Conservation (phyloP, 1,140 invertebrate species). For the Apis florea region DNA sequence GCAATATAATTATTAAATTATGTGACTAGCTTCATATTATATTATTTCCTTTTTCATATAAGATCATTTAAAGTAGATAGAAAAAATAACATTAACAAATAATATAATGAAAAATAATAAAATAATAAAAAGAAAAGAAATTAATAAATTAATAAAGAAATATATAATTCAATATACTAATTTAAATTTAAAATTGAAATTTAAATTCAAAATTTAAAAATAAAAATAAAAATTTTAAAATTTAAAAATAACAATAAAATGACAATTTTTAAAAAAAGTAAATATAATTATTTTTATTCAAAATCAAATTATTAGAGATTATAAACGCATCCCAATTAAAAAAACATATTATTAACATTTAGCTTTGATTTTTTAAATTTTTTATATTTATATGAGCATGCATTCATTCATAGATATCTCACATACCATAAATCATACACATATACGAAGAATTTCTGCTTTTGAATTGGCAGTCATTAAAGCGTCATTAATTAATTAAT, state of each 20-base stretch:
- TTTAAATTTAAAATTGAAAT: too few species aligned
- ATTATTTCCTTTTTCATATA: not conserved
- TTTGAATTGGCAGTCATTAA: slow-evolving; percentile 55
- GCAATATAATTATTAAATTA: slow-evolving; percentile 41
- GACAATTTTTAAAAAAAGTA: not conserved
- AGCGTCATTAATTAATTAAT: slow-evolving; percentile 37
- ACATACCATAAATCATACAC: not conserved
- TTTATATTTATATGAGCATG: slow-evolving; percentile 3
- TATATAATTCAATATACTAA: too few species aligned
- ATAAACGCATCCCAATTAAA: slow-evolving; percentile 29
- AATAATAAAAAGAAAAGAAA: not conserved
- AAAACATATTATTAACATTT: slow-evolving; percentile 40
- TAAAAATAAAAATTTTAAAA: not conserved
- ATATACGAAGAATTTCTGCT: slow-evolving; percentile 41
- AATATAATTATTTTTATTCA: not conserved
- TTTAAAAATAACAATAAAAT: not conserved
- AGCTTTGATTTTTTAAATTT: slow-evolving; percentile 25
- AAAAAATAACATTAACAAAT: not conserved
- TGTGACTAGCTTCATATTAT: slow-evolving; percentile 10
- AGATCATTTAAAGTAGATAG: not conserved
- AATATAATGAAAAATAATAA: not conserved
- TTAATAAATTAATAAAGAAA: not conserved
- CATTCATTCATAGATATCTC: slow-evolving; percentile 2
- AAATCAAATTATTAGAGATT: not conserved
- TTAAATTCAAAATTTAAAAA: too few species aligned